Base-by-base conservation (phyloP, 1,140 invertebrate species). In the Theocolax elegans region DNA sequence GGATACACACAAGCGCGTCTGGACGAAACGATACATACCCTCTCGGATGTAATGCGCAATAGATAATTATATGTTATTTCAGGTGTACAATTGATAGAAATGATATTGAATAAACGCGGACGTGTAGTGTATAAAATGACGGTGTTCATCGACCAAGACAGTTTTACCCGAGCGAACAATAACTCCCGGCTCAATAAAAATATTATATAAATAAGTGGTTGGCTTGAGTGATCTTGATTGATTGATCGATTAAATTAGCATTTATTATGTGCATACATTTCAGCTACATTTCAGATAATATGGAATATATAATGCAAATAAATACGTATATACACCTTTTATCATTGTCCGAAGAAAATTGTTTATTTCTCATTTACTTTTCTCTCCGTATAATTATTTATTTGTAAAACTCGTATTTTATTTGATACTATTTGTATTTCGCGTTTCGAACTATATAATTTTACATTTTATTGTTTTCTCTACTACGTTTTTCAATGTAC, bases 181-280 rank as follows among this genome's bases (percentile, higher is more conserved):
- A 54, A 54, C 1, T 42, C 19, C 13, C 1, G 35, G 49, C 8
- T 6, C 17, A 6, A 48, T 4, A 59, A 48, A 23, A 49, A 21
- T 65, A 21, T 21, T 15, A 40, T 8, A 29, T 25, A 67, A 59
- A 59, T 58, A 3, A 58, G 25, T 31, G 53, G 44, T 25, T 60
- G 21, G 25, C 38, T 17, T 59, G 54, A 51, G 8, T 38, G 40
- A 35, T 21, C 23, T 29, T 69, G 67, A 62, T 62, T 69, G 67
- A 68, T 62, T 60, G 67, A 68, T 68, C 51, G 23, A 38, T 54
- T 35, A 67, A 67, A 67, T 67, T 67, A 67, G 29, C 31, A 59
- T 67, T 67, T 67, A 67, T 67, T 46, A 59, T 59, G 54, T 59
- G 54, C 44, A 31, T 35, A 46, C n/a, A 40, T 31, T 67, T 29